Evolutionary conservation across 2,113 vertebrate genomes (phyloP).

Genomic region (Cololabis saira): DNA sequence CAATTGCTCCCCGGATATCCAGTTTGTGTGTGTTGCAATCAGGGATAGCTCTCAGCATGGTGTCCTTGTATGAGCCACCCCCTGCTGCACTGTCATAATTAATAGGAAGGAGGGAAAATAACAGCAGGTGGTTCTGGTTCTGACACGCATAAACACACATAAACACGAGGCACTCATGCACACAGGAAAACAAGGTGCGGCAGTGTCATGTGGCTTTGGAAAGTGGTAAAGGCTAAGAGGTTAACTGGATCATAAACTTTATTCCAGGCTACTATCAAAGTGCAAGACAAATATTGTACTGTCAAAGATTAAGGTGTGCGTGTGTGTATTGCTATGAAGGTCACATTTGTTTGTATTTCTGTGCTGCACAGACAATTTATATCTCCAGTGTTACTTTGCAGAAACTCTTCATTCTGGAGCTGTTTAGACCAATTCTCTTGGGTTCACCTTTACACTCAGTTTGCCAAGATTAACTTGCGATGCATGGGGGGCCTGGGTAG

Average conservation of each 20-base stretch:
- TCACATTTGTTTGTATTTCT: neutral
- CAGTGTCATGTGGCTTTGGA: neutral
- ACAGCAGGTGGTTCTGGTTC: conserved; percentile 37
- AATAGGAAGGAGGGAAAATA: conserved; percentile 32
- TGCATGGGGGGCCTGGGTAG: conserved; percentile 13
- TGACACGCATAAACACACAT: conserved; percentile 7
- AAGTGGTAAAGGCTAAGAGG: conserved; percentile 26
- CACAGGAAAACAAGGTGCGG: conserved; percentile 16
- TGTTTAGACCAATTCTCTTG: neutral
- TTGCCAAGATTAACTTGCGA: conserved; percentile 14
- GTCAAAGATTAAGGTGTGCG: neutral
- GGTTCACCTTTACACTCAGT: neutral
- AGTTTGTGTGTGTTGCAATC: neutral
- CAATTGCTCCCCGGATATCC: neutral
- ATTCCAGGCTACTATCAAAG: no score
- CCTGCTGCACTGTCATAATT: conserved; percentile 41
- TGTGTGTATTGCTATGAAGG: neutral
- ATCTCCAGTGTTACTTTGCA: neutral
- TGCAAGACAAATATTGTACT: neutral
- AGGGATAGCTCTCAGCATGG: neutral
- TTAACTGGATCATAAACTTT: conserved; percentile 17
- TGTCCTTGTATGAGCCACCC: conserved; percentile 29
- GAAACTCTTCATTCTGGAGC: neutral
- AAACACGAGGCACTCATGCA: conserved; percentile 14
- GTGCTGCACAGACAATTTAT: neutral